phyloP scores from a whole-genome alignment of 2,113 vertebrate genomes.

The Mesoclemmys tuberculata region DNA sequence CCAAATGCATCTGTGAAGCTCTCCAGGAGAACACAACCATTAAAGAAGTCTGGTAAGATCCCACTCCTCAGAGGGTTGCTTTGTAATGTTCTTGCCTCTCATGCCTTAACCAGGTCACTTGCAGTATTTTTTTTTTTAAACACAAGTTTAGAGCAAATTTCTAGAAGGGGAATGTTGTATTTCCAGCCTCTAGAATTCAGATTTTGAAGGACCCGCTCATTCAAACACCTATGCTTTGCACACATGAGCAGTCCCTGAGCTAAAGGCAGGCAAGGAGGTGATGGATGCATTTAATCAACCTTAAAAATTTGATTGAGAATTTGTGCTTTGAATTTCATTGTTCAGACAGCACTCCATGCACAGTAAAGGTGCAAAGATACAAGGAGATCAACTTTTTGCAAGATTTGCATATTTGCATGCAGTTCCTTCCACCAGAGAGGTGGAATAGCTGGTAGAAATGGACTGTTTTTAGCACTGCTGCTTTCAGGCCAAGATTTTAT shows the following conservation, averaged over 20 bases:
- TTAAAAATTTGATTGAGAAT: background rate
- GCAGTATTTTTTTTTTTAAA: background rate
- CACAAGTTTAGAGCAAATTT: background rate
- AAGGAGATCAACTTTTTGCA: constrained; percentile 34
- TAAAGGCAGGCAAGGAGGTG: constrained; percentile 13
- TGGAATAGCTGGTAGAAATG: constrained; percentile 10
- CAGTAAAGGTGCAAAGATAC: constrained; percentile 14
- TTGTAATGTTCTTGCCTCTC: background rate
- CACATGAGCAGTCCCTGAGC: background rate
- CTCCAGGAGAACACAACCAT: constrained; percentile 78
- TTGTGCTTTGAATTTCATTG: constrained; percentile 7
- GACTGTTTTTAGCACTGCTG: constrained; percentile 32
- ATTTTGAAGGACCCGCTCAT: background rate
- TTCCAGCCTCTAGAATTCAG: constrained; percentile 3
- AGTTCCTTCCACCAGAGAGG: background rate
- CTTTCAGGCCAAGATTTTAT: constrained; percentile 16
- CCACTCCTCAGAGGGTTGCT: background rate
- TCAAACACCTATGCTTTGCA: background rate
- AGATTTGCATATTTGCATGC: constrained; percentile 12
- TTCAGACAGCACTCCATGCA: background rate
- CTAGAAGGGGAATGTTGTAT: background rate
- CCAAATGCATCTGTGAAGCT: constrained; percentile 71
- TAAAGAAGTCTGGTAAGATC: constrained; percentile 82
- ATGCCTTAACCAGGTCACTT: background rate
- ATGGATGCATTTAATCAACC: constrained; percentile 3